These are phyloP conservation scores for Samia ricini DNA, from an alignment of 1,140 invertebrate species.

Conservation along the genomic window DNA sequence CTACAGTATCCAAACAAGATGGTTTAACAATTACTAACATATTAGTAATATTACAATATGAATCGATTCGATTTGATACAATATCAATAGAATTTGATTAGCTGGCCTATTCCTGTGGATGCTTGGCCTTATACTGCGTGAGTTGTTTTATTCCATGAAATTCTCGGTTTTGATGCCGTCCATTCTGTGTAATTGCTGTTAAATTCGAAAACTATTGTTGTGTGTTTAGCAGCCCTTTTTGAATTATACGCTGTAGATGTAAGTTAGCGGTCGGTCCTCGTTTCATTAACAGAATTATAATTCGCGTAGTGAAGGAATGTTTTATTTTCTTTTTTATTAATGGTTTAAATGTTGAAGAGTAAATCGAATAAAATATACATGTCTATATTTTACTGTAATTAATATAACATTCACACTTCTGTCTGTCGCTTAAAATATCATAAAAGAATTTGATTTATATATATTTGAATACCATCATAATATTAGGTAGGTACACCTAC, in stretches of 20 bases:
- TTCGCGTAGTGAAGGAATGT: slow-evolving; percentile 42
- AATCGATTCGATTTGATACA: no score
- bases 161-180: slow-evolving; percentile 56
- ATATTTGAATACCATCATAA: no score
- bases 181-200: slow-evolving; percentile 64
- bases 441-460: no score
- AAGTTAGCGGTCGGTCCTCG: slow-evolving; percentile 44
- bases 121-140: slow-evolving; percentile 42
- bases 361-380: not conserved
- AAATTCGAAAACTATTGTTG: slow-evolving; percentile 60
- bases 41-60: no score
- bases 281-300: slow-evolving; percentile 68
- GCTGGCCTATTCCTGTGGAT: not conserved
- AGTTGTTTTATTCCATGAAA: slow-evolving; percentile 62
- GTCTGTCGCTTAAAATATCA: no score
- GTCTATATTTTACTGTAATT: not conserved
- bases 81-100: not conserved
- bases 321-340: not conserved
- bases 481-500: no score
- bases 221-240: slow-evolving; percentile 45
- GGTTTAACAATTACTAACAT: no score
- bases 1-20: no score
- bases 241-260: slow-evolving; percentile 42
- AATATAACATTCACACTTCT: no score
- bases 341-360: not conserved